Percentiles rank a stretch among this genome's conserved stretches.
These are phyloP conservation scores for Scelioninae gen. 2 DNA, from an alignment of 2,888 invertebrate genomes.

Conservation along the genomic window DNA sequence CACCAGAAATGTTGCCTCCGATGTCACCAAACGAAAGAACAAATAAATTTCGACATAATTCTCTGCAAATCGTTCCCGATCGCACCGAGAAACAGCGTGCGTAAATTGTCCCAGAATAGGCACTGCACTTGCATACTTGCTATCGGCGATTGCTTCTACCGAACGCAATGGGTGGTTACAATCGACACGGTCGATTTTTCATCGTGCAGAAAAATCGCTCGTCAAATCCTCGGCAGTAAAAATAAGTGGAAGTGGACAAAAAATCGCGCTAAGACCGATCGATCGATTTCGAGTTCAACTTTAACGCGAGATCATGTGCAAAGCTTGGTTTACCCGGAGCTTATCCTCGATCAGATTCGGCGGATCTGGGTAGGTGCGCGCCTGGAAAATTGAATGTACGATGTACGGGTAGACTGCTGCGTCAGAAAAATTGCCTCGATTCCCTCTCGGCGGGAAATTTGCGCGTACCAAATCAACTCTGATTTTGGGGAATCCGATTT, in stretches of 20 bases:
- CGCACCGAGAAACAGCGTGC: background rate
- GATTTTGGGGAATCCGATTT: conserved; percentile 38
- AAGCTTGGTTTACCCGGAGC: conserved; percentile 50
- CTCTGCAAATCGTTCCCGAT: background rate
- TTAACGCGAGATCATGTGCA: conserved; percentile 50
- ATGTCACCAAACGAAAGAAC: background rate
- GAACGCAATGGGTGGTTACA: too few species aligned
- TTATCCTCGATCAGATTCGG: conserved; percentile 53
- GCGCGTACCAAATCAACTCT: conserved; percentile 41
- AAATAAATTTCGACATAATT: background rate
- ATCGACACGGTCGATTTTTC: conserved; percentile 24
- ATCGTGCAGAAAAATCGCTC: conserved; percentile 16
- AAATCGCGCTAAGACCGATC: conserved; percentile 13
- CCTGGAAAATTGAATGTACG: conserved; percentile 53
- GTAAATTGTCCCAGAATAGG: too few species aligned
- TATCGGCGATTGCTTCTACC: too few species aligned
- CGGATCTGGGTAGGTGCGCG: conserved; percentile 39
- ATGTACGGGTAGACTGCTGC: conserved; percentile 22
- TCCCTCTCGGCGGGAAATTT: conserved; percentile 35
- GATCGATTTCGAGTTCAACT: conserved; percentile 45
- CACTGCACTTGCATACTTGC: too few species aligned
- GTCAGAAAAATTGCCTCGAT: conserved; percentile 34
- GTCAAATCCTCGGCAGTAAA: conserved; percentile 5
- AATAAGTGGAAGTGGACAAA: background rate
- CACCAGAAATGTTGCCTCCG: too few species aligned